Base-by-base conservation (phyloP, 2,888 invertebrate genomes). In the Coenonympha glycerion region DNA sequence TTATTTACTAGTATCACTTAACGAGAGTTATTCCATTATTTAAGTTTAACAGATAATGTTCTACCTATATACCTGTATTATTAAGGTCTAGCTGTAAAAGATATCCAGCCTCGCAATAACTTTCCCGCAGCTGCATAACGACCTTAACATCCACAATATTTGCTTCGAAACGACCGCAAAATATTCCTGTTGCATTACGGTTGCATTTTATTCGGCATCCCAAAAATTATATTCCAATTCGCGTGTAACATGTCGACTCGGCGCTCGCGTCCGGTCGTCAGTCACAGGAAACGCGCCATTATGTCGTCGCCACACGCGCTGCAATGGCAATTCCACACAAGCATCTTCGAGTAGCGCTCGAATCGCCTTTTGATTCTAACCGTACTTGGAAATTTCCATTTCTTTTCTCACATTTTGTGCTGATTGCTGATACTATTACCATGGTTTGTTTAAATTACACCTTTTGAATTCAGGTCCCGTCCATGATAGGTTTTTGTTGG, bases 281-380 rank as follows among this genome's bases (percentile, higher is more conserved):
- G 64, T 85, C 83, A 84, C 76, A 73, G 75, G 74, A 81, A 85
- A 81, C 74, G 75, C 66, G 68, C 84, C 76, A 85, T 86, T 81
- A 86, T 66, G 85, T 85, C 84, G 71, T 65, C 62, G 68, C 71
- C 83, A 85, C 75, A 74, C 79, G 76, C 76, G 72, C 64, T 73
- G 77, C 74, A 73, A 70, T 64, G 67, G 69, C 79, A 72, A 80
- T 80, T 82, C 80, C 76, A 68, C 64, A 70, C 73, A 76, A 83
- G 81, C 74, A 72, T 71, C 70, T 62, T 64, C 68, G 73, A 79
- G 73, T 45, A 16, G 24, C 24, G 19, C 24, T n/a, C 24, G 33
- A 45, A 31, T 44, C 31, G 15, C 15, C 21, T 21, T 31, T 31
- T 31, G 42, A 22, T 31, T 39, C 21, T 9, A 39, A 9, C 13